These are phyloP conservation scores for Latrodectus geometricus DNA, from an alignment of 1,140 invertebrate species.

Conservation along the genomic window DNA sequence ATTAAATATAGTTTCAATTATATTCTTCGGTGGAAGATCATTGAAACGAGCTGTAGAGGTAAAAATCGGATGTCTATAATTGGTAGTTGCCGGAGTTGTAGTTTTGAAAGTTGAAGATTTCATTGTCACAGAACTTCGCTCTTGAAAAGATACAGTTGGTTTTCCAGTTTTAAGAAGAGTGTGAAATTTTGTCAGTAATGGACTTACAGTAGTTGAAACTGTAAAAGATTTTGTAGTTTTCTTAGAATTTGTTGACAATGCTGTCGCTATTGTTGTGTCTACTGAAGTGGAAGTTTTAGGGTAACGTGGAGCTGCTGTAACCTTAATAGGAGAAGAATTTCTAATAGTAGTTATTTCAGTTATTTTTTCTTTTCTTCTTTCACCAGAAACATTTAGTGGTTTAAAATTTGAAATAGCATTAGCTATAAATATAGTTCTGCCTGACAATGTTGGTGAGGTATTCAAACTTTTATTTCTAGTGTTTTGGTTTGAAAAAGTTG, in stretches of 20 bases:
- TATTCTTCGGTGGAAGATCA: conserved; percentile 1
- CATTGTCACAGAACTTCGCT: too few species aligned
- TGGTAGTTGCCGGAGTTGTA: neutral
- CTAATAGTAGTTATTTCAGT: neutral
- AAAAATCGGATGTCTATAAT: too few species aligned
- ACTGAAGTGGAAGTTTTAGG: neutral
- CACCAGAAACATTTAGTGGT: neutral
- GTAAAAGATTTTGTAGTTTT: neutral
- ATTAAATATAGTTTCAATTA: conserved; percentile 31
- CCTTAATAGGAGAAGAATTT: neutral
- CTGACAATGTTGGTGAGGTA: too few species aligned
- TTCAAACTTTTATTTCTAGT: neutral
- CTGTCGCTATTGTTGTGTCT: neutral
- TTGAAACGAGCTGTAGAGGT: too few species aligned
- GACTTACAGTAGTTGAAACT: neutral
- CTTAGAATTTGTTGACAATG: neutral
- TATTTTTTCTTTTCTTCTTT: neutral
- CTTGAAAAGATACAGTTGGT: too few species aligned
- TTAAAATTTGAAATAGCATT: neutral
- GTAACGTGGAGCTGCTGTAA: neutral
- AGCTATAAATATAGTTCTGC: too few species aligned
- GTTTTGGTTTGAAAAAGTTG: neutral
- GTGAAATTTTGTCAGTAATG: neutral
- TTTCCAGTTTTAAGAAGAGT: neutral
- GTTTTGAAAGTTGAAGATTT: neutral